These are phyloP conservation scores for Drosophila ironensis DNA, from an alignment of 1,140 invertebrate genomes.

Conservation along the genomic window DNA sequence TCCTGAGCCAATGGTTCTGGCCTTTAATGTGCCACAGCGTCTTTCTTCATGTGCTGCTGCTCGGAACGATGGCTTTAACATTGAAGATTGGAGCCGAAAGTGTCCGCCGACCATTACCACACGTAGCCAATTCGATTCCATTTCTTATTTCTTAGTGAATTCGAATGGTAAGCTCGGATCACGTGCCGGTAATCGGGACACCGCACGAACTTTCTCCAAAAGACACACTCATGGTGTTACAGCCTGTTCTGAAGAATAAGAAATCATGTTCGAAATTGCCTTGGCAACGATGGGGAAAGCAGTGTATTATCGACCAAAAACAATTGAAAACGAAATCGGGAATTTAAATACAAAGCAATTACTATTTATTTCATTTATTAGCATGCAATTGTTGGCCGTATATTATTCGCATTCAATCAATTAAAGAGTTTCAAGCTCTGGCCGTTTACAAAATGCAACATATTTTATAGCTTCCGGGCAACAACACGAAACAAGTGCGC, in stretches of 20 bases:
- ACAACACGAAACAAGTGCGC: slow-evolving; percentile 24
- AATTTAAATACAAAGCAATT: no score
- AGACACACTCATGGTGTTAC: slow-evolving; percentile 16
- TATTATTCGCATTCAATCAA: slow-evolving; percentile 9
- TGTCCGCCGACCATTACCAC: slow-evolving; percentile 52
- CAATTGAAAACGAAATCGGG: not conserved
- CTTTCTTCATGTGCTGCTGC: slow-evolving; percentile 28
- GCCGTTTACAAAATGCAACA: slow-evolving; percentile 10
- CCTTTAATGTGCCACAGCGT: slow-evolving; percentile 10
- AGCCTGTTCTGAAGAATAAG: not conserved
- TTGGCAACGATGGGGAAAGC: no score
- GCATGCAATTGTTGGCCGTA: no score
- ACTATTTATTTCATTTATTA: no score
- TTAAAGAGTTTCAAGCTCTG: not conserved
- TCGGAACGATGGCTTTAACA: slow-evolving; percentile 39
- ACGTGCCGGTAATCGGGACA: slow-evolving; percentile 42
- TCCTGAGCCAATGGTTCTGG: slow-evolving; percentile 10
- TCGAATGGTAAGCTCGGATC: slow-evolving; percentile 50
- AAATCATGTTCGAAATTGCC: not conserved
- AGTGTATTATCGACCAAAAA: no score
- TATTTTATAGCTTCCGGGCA: slow-evolving; percentile 24
- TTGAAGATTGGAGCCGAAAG: slow-evolving; percentile 17
- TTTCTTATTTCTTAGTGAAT: slow-evolving; percentile 45
- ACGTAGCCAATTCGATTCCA: slow-evolving; percentile 67
- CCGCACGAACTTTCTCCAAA: slow-evolving; percentile 22